Conservation (phyloP, 2,113 vertebrate genomes). For the Cephalopholis sonnerati region DNA sequence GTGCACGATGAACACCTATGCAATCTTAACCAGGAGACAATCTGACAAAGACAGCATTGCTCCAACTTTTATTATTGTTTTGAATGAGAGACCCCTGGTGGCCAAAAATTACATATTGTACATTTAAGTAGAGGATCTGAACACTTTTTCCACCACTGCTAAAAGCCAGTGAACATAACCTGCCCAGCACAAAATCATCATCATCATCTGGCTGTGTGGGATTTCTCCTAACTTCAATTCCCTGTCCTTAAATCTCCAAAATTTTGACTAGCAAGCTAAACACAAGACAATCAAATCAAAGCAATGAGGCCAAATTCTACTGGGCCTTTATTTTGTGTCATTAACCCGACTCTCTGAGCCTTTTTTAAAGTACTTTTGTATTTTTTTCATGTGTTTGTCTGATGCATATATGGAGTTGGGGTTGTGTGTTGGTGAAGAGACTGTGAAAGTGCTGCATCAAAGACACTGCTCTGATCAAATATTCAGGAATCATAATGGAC, state of each 20-base stretch:
- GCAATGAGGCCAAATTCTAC: slow-evolving; percentile 72
- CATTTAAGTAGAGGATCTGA: too few species aligned
- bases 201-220: slow-evolving; percentile 80
- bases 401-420: slow-evolving; percentile 6
- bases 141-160: too few species aligned
- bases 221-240: slow-evolving; percentile 77
- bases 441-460: slow-evolving; percentile 65
- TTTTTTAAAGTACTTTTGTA: slow-evolving; percentile 64
- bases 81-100: too few species aligned
- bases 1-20: too few species aligned
- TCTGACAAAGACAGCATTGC: too few species aligned
- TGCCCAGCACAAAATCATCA: too few species aligned
- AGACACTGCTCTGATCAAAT: slow-evolving; percentile 59
- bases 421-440: slow-evolving; percentile 3
- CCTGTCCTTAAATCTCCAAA: not conserved
- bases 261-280: slow-evolving; percentile 61
- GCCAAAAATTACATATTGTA: too few species aligned
- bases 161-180: too few species aligned
- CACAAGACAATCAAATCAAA: slow-evolving; percentile 74
- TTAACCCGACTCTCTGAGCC: slow-evolving; percentile 68
- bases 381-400: slow-evolving; percentile 45
- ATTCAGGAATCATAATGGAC: slow-evolving; percentile 1
- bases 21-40: too few species aligned
- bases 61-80: too few species aligned
- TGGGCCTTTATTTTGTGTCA: slow-evolving; percentile 73